Conservation (phyloP, 2,797 vertebrate species). For the Molothrus ater region DNA sequence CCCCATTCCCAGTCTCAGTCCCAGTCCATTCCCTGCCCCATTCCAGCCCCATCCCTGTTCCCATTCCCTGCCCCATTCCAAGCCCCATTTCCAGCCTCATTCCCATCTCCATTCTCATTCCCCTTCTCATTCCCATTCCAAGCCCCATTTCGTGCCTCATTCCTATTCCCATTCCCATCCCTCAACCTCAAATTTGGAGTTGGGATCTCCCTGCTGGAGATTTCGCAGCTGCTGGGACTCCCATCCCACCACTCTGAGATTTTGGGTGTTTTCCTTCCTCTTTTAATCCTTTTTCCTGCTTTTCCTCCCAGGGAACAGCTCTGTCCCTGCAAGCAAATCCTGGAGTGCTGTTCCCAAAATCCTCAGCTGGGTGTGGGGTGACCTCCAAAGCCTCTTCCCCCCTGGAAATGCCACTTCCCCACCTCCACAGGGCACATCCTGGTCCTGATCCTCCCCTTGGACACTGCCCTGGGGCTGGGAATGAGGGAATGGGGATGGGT, state of each 20-base stretch:
- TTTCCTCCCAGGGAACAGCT: not conserved
- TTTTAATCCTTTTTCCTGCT: not conserved
- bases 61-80: no score
- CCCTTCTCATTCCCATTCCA: no score
- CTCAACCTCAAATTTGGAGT: no score
- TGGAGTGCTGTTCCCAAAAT: not conserved
- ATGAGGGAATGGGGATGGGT: no score
- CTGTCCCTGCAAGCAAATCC: not conserved
- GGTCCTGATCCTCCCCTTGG: not conserved
- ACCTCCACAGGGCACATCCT: not conserved
- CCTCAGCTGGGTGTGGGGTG: rapidly evolving
- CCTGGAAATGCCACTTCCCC: not conserved
- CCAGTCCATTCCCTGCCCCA: no score
- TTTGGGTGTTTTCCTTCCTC: rapidly evolving
- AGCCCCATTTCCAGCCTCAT: no score
- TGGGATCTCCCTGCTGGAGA: not conserved
- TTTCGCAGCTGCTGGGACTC: not conserved
- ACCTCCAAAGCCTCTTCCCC: not conserved
- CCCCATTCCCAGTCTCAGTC: no score
- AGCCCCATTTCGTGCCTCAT: no score
- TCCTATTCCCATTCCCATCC: no score
- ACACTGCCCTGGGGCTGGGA: not conserved
- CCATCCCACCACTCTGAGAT: rapidly evolving
- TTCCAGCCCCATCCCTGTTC: no score
- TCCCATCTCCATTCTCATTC: no score